A percentile compares a stretch with the other conserved stretches of the same genome.
Conservation (phyloP, 2,888 invertebrate genomes). For the Carterocephalus palaemon region DNA sequence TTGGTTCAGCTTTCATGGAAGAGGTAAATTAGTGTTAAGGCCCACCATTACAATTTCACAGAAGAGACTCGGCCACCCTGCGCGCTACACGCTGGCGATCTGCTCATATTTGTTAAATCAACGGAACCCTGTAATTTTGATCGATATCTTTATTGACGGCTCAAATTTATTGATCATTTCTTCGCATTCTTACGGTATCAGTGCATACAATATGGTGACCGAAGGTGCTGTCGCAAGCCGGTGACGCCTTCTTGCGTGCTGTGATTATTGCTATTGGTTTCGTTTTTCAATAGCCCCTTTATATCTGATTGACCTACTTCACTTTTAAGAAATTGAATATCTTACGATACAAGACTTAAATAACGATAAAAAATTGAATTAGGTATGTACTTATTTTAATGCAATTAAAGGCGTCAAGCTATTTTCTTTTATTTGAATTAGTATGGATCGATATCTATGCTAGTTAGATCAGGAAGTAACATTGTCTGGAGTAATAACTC, state of each 20-base stretch:
- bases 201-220: conserved; percentile 66
- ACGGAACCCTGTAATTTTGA: conserved; percentile 78
- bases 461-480: conserved; percentile 15
- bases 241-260: conserved; percentile 57
- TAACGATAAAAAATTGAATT: conserved; percentile 45
- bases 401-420: conserved; percentile 28
- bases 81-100: conserved; percentile 58
- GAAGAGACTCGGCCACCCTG: conserved; percentile 72
- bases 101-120: conserved; percentile 76
- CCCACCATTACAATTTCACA: conserved; percentile 68
- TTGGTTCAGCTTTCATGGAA: conserved; percentile 63
- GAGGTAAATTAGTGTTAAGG: conserved; percentile 65
- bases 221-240: conserved; percentile 59
- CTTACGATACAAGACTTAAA: conserved; percentile 46
- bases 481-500: too few relatives aligned
- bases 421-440: conserved; percentile 25
- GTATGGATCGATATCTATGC: conserved; percentile 20
- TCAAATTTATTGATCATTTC: conserved; percentile 77
- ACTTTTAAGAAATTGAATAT: conserved; percentile 68
- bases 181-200: conserved; percentile 66
- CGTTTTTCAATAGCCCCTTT: conserved; percentile 73
- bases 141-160: conserved; percentile 77
- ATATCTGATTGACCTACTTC: conserved; percentile 72
- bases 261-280: conserved; percentile 71
- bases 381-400: conserved; percentile 36